Evolutionary conservation across 1,140 invertebrate species (phyloP), one percentile per base, ranked within the genome.

Genomic region (Tigriopus japonicus): DNA sequence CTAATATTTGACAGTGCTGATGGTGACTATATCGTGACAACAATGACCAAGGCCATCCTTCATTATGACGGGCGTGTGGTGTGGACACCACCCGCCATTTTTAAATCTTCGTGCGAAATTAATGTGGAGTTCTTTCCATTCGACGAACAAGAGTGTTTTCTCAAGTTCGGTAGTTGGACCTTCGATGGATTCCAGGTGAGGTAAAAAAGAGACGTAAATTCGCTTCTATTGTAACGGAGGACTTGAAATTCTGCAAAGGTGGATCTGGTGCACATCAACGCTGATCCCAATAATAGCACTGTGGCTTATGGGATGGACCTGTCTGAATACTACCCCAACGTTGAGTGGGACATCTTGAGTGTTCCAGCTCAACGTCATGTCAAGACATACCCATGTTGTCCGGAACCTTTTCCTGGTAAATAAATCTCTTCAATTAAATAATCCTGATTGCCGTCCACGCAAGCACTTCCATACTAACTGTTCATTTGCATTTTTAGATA

Each of bases 131-230:
- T 93, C 71, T 97, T 98, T 73, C 92, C 92, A 0, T 97, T 95
- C 70, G 93, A 96, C 75, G 85, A 95, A 67, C 94, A 98, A 71
- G 88, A 85, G 0, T 94, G 89, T 72, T 88, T 90, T 71, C 86
- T 94, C 82, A 93, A 92, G 65, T 94, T 94, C 68, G 94, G 93
- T 5, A 95, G 90, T 0, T 98, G 94, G 95, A 94, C 90, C 1
- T 98, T 97, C 71, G 92, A 97, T 68, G 91, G 91, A 51, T 85
- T 86, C 72, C 85, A 91, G 80, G 84, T 92, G 74, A 67, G 62
- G 65, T 9, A 35, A 3, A 35, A 3, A 35, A 3, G 3, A 35
- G 3, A 35, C 19, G 17, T 60, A 42, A 52, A 13, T 12, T 17
- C 41, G 7, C 6, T 42, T 14, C 41, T 7, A 13, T 12, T 1